Evolutionary conservation across 1,140 invertebrate genomes (phyloP), one percentile per base, ranked within the genome.

Genomic region (Sarcophaga bullata): DNA sequence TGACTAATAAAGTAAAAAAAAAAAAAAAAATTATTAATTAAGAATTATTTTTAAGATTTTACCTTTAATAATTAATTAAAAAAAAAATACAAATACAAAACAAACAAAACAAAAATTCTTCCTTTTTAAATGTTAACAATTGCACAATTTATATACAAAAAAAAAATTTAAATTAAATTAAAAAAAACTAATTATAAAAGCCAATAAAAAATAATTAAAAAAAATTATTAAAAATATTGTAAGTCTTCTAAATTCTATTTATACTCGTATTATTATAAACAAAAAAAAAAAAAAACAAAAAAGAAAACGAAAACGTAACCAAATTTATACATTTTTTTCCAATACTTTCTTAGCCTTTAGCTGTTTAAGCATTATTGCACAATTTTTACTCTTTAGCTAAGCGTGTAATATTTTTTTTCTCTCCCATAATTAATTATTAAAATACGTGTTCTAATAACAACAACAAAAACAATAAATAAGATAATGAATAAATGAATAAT

Each of bases 391-490:
- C 48, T 49, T 68, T 78, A 78, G 75, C 75, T 78, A 78, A 78
- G 75, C 75, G 62, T 68, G 84, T 83, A 85, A 84, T 85, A n/a
- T n/a, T n/a, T n/a, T n/a, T n/a, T 88, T 85, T 88, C 76, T 88
- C 25, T 37, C 25, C 85, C 86, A 88, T 84, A 86, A 87, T 82
- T 87, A 86, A 87, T 82, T 84, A 11, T 82, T 52, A 58, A 85
- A 47, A 78, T 81, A 80, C 13, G 19, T 19, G n/a, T 68, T 68
- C 19, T 68, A 37, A 37, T 37, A 37, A 37, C 25, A 37, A 37
- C 25, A 37, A 37, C 62, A 6, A 72, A 46, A 37, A 37, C 25
- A 37, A 37, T n/a, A 6, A 72, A 46, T 37, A 73, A 46, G 80
- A 75, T 3, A 15, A 47, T 52, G 15, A 50, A 58, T 84, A 84